These are phyloP conservation scores for Mormyrops attenuatus DNA, from an alignment of 2,797 vertebrate genomes.

Conservation along the genomic window DNA sequence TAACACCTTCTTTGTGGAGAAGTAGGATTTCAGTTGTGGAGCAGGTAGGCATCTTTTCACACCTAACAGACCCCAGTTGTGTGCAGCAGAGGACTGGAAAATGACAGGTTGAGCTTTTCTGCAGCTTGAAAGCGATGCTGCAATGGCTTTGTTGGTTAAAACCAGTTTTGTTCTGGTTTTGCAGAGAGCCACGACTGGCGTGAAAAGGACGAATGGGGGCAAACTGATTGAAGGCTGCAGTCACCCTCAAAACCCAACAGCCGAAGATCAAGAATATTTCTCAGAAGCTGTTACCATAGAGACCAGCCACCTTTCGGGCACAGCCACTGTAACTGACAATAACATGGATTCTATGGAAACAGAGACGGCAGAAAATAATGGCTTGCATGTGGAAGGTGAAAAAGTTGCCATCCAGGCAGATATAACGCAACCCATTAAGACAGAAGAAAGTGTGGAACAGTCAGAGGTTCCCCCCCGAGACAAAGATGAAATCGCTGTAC, in stretches of 20 bases:
- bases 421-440: constrained; percentile 29
- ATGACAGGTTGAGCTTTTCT: not conserved
- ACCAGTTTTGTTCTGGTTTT: constrained; percentile 18
- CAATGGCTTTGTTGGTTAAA: not conserved
- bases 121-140: not conserved
- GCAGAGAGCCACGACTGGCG: constrained; percentile 53
- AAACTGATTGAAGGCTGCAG: constrained; percentile 53
- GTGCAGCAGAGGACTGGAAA: not conserved
- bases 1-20: not conserved
- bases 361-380: constrained; percentile 48
- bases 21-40: not conserved
- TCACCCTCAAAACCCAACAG: constrained; percentile 53
- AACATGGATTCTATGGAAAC: constrained; percentile 50
- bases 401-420: constrained; percentile 40
- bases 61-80: not conserved
- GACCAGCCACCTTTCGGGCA: constrained; percentile 59
- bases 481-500: constrained; percentile 27
- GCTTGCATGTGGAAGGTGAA: constrained; percentile 38
- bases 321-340: constrained; percentile 42
- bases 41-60: not conserved
- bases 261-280: constrained; percentile 40
- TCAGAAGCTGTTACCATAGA: constrained; percentile 63
- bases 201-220: constrained; percentile 51
- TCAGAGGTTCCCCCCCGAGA: constrained; percentile 30
- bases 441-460: constrained; percentile 30